Evolutionary conservation across 2,113 vertebrate species (phyloP), one percentile per base, ranked within the genome.

Genomic region (Canis aureus): DNA sequence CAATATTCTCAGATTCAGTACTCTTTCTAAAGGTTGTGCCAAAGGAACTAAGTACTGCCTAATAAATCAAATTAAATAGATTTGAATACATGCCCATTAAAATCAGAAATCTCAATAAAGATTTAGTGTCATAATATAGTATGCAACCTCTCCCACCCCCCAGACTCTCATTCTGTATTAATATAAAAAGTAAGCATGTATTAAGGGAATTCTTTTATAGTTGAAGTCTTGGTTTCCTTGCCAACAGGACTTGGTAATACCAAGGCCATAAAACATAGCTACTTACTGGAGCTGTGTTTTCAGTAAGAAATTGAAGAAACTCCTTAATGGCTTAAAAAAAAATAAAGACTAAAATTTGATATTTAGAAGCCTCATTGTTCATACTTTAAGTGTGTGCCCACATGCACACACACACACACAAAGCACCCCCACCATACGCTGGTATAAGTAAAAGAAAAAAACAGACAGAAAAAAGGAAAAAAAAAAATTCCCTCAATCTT

Each of bases 331-430:
- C 51, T 96, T 92, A 94, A 83, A 94, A 83, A 89, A 88, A 89
- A 89, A 87, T 27, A 76, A 95, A 84, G 59, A 94, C 29, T 93
- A 95, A 92, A 95, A 88, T 59, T 64, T 88, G 66, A 73, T 43
- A 93, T n/a, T 67, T 71, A 86, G 7, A 74, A 95, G 66, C 35
- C 51, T 97, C n/a, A 25, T 67, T 94, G 57, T 80, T 83, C 55
- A 92, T 0, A 73, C 49, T 89, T 94, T 60, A 94, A 73, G 81
- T 59, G 43, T 76, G 73, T 35, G 51, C 11, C 15, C 20, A 74
- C 23, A n/a, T 66, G 16, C 22, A 82, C 53, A 83, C 35, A 76
- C 64, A 83, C 71, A 89, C 11, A 91, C 17, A 79, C 22, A 38
- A 69, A 69, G 57, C 60, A 95, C 38, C 11, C 10, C 60, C 27